Evolutionary conservation across 1,140 invertebrate species (phyloP).

Genomic region (Ips typographus): DNA sequence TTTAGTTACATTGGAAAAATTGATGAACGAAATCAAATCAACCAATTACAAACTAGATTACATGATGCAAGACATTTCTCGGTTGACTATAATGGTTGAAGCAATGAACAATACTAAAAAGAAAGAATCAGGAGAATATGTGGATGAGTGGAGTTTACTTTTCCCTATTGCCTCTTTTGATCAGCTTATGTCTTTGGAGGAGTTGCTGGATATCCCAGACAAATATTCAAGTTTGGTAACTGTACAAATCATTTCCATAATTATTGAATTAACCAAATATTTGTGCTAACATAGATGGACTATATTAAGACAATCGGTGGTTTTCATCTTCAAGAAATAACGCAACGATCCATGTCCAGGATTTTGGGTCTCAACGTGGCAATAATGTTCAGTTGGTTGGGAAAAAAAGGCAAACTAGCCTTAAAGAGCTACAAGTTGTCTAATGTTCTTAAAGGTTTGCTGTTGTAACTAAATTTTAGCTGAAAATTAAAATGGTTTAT

Average conservation of each 20-base stretch:
- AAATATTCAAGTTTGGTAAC: constrained; percentile 7
- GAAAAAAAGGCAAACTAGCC: constrained; percentile 10
- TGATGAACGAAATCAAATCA: background rate
- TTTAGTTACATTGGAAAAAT: background rate
- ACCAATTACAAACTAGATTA: background rate
- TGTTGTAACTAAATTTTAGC: background rate
- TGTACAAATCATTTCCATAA: background rate
- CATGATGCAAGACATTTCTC: background rate
- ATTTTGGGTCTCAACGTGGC: background rate
- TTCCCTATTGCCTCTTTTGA: constrained; percentile 7
- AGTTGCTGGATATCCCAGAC: background rate
- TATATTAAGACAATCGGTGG: constrained; percentile 5
- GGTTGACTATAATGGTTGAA: background rate
- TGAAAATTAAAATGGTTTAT: background rate
- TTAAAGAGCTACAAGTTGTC: constrained; percentile 1
- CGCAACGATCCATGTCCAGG: constrained; percentile 10
- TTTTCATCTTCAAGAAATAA: constrained; percentile 4
- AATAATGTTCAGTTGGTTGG: constrained; percentile 6
- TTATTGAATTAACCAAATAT: background rate
- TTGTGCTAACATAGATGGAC: background rate
- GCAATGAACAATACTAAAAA: background rate
- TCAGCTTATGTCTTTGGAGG: background rate
- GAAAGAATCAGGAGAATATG: background rate
- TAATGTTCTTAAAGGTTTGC: constrained; percentile 7
- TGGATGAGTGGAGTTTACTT: constrained; percentile 4